Percentiles rank a stretch among this genome's conserved stretches.
phyloP scores from a whole-genome alignment of 2,113 vertebrate species.

The Anser brachyrhynchus region DNA sequence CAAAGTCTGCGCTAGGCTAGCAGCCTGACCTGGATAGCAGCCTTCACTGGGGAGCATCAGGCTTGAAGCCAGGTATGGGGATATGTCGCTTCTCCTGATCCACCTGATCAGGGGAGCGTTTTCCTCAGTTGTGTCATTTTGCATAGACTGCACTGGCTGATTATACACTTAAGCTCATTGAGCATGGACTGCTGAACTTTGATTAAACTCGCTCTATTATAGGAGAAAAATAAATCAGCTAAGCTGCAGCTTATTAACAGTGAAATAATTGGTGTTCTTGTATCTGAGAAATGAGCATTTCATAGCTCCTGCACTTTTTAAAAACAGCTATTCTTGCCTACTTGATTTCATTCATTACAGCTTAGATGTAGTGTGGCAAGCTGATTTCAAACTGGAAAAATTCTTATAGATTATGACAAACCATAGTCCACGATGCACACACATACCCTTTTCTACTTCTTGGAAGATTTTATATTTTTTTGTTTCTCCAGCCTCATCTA shows the following conservation, averaged over 20 bases:
- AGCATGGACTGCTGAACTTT: accelerated
- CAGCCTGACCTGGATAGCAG: accelerated
- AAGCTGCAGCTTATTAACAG: accelerated
- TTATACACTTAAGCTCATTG: accelerated
- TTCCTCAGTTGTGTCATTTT: not conserved
- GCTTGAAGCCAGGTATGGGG: not conserved
- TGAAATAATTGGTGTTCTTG: not conserved
- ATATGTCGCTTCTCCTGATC: not conserved
- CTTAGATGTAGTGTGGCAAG: not conserved
- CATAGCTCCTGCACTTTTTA: not conserved
- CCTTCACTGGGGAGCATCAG: accelerated
- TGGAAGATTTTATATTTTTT: not conserved
- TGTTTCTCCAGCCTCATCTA: not conserved
- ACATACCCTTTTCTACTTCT: not conserved
- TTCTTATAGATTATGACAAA: not conserved
- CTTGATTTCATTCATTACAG: not conserved
- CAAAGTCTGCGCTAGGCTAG: accelerated
- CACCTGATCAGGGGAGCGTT: accelerated
- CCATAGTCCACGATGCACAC: accelerated
- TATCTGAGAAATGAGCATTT: not conserved
- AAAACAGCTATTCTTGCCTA: not conserved
- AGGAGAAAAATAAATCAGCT: not conserved
- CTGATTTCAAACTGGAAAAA: not conserved
- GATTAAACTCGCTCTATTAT: not conserved
- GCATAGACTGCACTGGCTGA: not conserved